A percentile compares a stretch with the other conserved stretches of the same genome.
Conservation (phyloP, 2,888 invertebrate species). For the Junonia oenone region DNA sequence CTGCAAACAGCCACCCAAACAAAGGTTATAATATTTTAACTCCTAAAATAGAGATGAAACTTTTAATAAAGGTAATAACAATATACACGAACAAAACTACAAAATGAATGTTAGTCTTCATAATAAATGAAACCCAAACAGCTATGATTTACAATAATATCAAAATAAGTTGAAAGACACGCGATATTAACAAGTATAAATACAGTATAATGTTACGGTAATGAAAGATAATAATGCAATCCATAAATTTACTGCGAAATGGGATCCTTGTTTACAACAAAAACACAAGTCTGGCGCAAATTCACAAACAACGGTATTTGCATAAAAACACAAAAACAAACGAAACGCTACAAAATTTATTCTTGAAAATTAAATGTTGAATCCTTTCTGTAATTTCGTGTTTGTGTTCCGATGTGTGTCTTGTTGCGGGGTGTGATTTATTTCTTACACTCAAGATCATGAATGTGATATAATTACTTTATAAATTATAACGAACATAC, state of each 20-base stretch:
- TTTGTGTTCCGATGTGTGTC: background rate
- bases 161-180: background rate
- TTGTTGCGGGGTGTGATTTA: too few relatives aligned
- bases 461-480: too few relatives aligned
- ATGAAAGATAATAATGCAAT: conserved; percentile 7
- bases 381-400: background rate
- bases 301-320: conserved; percentile 6
- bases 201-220: background rate
- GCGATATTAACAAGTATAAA: background rate
- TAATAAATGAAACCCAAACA: background rate
- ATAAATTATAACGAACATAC: too few relatives aligned
- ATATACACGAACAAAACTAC: too few relatives aligned
- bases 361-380: background rate
- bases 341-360: background rate
- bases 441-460: too few relatives aligned
- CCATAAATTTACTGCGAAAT: conserved; percentile 2
- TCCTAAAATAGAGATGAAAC: too few relatives aligned
- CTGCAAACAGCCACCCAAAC: too few relatives aligned
- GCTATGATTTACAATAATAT: background rate
- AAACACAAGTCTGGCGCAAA: background rate
- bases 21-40: too few relatives aligned
- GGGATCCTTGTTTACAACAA: conserved; percentile 2
- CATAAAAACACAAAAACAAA: conserved; percentile 17
- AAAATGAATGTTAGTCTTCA: too few relatives aligned
- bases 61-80: too few relatives aligned